Evolutionary conservation across 2,797 vertebrate species (phyloP).

Genomic region (Garrulus glandarius): DNA sequence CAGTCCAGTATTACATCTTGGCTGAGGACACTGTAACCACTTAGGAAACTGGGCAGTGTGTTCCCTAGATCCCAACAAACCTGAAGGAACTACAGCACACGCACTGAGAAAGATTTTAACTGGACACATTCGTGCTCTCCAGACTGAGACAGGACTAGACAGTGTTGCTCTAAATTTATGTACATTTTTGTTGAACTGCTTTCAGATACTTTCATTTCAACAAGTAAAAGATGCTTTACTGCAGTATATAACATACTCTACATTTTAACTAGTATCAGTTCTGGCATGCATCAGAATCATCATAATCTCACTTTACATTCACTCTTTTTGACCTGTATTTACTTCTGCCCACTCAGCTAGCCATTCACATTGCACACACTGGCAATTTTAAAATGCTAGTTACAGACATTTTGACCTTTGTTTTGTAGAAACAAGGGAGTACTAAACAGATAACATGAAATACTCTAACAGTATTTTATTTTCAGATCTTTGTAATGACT

Average conservation of each 20-base stretch:
- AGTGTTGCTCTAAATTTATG: not conserved
- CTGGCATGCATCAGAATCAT: not conserved
- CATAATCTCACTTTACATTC: constrained; percentile 60
- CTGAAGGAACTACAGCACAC: not conserved
- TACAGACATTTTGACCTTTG: constrained; percentile 73
- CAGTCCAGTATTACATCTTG: not conserved
- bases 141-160: not conserved
- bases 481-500: not conserved
- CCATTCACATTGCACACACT: not conserved
- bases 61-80: not conserved
- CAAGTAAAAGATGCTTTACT: not conserved
- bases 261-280: not conserved
- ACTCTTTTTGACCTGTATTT: constrained; percentile 74
- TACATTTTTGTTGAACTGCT: not conserved
- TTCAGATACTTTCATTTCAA: not conserved
- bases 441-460: constrained; percentile 74
- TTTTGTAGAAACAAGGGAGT: constrained; percentile 68
- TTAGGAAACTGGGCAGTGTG: fast-evolving
- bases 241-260: not conserved
- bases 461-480: constrained; percentile 29
- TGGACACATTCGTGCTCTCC: fast-evolving
- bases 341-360: constrained; percentile 67
- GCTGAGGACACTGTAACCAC: not conserved
- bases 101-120: not conserved
- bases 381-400: constrained; percentile 73